phyloP scores from a whole-genome alignment of 2,888 invertebrate species.

The Sympetrum striolatum region DNA sequence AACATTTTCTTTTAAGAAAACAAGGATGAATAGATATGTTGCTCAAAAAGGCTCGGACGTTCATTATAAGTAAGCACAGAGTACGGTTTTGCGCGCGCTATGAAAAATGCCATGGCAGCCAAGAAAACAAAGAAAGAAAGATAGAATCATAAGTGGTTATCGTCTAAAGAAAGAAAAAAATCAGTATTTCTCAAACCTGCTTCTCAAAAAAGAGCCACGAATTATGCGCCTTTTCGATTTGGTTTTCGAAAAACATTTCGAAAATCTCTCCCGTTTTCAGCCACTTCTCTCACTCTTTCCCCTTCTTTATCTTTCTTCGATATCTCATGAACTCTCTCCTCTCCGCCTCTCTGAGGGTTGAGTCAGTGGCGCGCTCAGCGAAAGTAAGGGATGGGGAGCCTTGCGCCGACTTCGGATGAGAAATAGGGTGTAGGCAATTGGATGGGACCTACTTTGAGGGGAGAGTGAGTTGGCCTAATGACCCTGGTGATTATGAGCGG shows the following conservation, averaged over 20 bases:
- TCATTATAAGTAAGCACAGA: too few species aligned
- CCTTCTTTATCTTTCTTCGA: neutral
- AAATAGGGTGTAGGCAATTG: conserved; percentile 1
- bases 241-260: neutral
- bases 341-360: neutral
- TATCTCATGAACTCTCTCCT: neutral
- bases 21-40: too few species aligned
- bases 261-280: neutral
- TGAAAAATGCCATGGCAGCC: too few species aligned
- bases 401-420: neutral
- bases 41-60: too few species aligned
- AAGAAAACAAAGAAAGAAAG: too few species aligned
- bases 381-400: neutral
- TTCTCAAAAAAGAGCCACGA: too few species aligned
- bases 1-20: too few species aligned
- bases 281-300: neutral
- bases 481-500: conserved; percentile 44
- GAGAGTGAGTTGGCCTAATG: conserved; percentile 28
- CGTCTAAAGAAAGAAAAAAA: too few species aligned
- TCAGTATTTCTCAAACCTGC: too few species aligned
- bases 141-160: too few species aligned
- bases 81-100: too few species aligned
- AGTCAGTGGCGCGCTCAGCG: neutral
- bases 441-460: conserved; percentile 8
- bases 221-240: too few species aligned